A percentile compares a stretch with the other conserved stretches of the same genome.
Evolutionary conservation across 2,113 vertebrate genomes (phyloP).

Genomic region (Myotis yumanensis): DNA sequence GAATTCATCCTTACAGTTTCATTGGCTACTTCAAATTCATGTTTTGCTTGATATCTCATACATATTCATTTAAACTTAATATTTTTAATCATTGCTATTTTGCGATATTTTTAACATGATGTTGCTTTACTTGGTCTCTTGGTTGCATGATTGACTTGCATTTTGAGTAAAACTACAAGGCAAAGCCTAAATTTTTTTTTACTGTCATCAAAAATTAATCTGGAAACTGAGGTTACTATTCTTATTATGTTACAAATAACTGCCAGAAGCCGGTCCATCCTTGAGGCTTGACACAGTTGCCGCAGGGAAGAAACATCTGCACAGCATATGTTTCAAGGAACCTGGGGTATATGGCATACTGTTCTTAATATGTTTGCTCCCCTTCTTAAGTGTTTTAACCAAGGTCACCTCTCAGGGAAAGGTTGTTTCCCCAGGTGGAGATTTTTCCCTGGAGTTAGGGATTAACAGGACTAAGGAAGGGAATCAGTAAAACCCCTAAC

Average conservation of each 20-base stretch:
- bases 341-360: too few species aligned
- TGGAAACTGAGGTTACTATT: not conserved
- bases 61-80: not conserved
- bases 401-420: too few species aligned
- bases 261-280: too few species aligned
- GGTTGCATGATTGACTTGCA: not conserved
- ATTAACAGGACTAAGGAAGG: too few species aligned
- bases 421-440: too few species aligned
- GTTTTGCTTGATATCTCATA: not conserved
- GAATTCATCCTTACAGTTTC: not conserved
- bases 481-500: too few species aligned
- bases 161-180: not conserved
- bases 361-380: too few species aligned
- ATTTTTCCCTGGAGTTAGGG: too few species aligned
- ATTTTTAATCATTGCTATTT: not conserved
- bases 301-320: too few species aligned
- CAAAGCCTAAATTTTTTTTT: not conserved
- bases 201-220: slow-evolving; percentile 12
- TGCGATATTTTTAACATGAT: not conserved
- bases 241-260: not conserved
- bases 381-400: too few species aligned
- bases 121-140: not conserved
- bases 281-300: too few species aligned
- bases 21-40: not conserved
- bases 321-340: too few species aligned